Evolutionary conservation across 2,888 invertebrate species (phyloP), one percentile per base, ranked within the genome.

Genomic region (Cheilosia scutellata): DNA sequence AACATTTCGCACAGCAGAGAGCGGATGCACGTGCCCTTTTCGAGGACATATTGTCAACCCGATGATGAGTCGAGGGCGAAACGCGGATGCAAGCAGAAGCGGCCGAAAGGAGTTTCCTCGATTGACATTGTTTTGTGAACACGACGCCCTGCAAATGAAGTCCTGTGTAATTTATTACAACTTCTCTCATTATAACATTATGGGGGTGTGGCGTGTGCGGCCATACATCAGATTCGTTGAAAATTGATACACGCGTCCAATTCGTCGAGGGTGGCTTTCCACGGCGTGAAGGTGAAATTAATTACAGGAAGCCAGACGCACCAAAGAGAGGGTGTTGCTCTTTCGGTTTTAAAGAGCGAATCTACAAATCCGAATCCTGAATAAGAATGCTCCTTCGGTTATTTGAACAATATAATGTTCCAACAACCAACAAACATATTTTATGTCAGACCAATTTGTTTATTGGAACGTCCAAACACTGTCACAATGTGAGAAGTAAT

Each of bases 1-100:
- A 88, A 80, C 83, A 88, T 87, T 86, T 86, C 82, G 72, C 63
- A 86, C 72, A 75, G 86, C 75, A 88, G 55, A 82, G n/a, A 77
- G 11, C 37, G 82, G 87, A 87, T 82, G 77, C 88, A 88, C 88
- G 88, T 88, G 88, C 86, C 88, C 80, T 37, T 82, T 88, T 88
- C 78, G 70, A 87, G 87, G 87, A 82, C 87, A 87, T 87, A 87
- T 87, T 87, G 87, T 87, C 77, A 71, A 47, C 44, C 65, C 47
- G 60, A 42, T 76, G 71, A 62, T 77, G 76, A 82, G 76, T 62
- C n/a, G 65, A 66, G 58, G 71, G 80, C 42, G 66, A 58, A 49
- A 55, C 16, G 29, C 66, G 66, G 49, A 72, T 76, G 42, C 72
- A 57, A 70, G 63, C 53, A 29, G 63, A 27, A 75, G 42, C 27